phyloP scores from a whole-genome alignment of 2,113 vertebrate genomes.

The Laticauda colubrina region DNA sequence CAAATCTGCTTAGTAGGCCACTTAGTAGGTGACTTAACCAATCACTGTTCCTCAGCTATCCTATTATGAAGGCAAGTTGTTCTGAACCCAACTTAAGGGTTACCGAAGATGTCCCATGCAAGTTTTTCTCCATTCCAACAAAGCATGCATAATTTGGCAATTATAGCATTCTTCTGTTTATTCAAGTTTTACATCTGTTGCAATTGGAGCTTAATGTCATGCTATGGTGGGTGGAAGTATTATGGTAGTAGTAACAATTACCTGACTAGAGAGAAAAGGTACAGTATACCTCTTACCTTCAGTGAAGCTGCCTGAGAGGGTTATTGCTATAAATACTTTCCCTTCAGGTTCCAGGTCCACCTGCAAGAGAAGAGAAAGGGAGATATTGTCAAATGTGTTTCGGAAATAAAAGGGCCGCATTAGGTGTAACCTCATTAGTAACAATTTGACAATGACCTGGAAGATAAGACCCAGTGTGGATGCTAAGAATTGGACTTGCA shows the following conservation, averaged over 20 bases:
- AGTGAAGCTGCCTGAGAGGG: slow-evolving; percentile 85
- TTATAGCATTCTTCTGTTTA: neutral
- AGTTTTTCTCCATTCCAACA: neutral
- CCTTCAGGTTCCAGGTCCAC: slow-evolving; percentile 97
- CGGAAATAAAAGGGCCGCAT: neutral
- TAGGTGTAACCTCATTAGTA: accelerated
- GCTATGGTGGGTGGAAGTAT: neutral
- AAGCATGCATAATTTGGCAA: neutral
- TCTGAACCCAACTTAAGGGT: neutral
- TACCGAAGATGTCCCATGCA: neutral
- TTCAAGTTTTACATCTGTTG: neutral
- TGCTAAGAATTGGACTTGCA: neutral
- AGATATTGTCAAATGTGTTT: neutral
- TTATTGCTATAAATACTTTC: slow-evolving; percentile 86
- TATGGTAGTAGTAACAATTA: slow-evolving; percentile 4
- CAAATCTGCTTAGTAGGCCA: neutral
- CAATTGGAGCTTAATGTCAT: neutral
- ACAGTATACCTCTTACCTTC: slow-evolving; percentile 81
- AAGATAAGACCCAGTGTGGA: too few relatives aligned
- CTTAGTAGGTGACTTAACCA: neutral
- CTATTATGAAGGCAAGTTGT: neutral
- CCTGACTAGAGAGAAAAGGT: too few relatives aligned
- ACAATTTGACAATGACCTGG: neutral
- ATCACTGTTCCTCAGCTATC: neutral
- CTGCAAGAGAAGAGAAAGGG: slow-evolving; percentile 65